Evolutionary conservation across 2,113 vertebrate genomes (phyloP).

Genomic region (Scolopax mira): DNA sequence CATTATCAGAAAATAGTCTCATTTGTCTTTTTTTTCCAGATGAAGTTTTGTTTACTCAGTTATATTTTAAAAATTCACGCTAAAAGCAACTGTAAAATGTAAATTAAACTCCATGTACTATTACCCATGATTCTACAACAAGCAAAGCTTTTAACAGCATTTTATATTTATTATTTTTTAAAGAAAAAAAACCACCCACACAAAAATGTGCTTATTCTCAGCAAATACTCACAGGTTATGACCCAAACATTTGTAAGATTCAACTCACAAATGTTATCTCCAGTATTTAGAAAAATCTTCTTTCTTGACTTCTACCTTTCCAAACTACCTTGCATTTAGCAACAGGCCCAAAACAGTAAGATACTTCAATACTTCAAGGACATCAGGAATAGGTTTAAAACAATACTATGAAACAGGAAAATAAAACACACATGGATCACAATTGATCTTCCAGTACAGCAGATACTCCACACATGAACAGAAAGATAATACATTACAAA

Average conservation of each 20-base stretch:
- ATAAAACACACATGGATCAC: neutral
- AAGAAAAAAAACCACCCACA: neutral
- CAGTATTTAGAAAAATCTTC: neutral
- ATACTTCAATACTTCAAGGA: neutral
- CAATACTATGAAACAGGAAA: neutral
- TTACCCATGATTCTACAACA: neutral
- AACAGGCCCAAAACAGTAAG: neutral
- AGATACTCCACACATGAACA: neutral
- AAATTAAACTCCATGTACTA: neutral
- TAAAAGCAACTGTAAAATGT: neutral
- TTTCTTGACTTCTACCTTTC: neutral
- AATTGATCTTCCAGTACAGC: neutral
- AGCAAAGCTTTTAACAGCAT: neutral
- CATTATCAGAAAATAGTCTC: conserved; percentile 13
- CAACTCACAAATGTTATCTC: neutral
- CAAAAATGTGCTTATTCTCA: neutral
- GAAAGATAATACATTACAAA: neutral
- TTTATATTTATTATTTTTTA: neutral
- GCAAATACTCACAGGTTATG: neutral
- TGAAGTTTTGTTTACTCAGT: conserved; percentile 28
- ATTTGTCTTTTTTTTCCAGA: neutral
- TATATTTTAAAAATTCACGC: neutral
- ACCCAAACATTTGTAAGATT: neutral
- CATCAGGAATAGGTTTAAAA: neutral
- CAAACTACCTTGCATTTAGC: neutral